Percentiles rank a stretch among this genome's conserved stretches.
phyloP scores from a whole-genome alignment of 2,113 vertebrate genomes.

The Dasyprocta punctata region DNA sequence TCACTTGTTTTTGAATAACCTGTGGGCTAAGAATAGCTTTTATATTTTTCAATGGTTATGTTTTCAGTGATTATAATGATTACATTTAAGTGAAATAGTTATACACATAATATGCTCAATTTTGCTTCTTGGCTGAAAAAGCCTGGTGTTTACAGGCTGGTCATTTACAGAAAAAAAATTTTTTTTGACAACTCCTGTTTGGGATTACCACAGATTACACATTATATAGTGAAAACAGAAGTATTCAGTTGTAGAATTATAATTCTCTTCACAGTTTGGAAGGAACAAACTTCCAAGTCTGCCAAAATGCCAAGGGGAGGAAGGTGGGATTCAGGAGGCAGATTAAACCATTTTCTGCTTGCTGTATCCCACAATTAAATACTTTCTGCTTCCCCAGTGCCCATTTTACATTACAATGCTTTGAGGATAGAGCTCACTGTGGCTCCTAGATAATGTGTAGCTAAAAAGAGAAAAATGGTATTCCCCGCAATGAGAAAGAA shows the following conservation, averaged over 20 bases:
- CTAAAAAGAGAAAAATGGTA: constrained; percentile 8
- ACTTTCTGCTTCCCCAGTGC: constrained; percentile 38
- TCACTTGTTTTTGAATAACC: not conserved
- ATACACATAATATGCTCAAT: not conserved
- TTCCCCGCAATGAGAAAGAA: constrained; percentile 1
- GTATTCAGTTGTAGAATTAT: not conserved
- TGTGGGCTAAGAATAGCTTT: not conserved
- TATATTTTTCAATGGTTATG: not conserved
- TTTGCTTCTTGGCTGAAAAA: constrained; percentile 16
- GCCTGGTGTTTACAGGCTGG: not conserved
- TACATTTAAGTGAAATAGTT: not conserved
- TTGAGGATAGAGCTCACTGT: constrained; percentile 2
- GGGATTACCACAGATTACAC: constrained; percentile 31
- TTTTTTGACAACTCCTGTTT: not conserved
- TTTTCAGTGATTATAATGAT: not conserved
- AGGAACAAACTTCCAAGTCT: constrained; percentile 51
- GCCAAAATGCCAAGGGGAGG: not conserved
- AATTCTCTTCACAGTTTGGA: constrained; percentile 38
- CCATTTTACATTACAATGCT: constrained; percentile 61
- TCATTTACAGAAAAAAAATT: not conserved
- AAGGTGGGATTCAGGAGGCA: not conserved
- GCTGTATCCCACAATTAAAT: constrained; percentile 53
- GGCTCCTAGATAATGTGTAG: not conserved
- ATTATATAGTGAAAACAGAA: constrained; percentile 23
- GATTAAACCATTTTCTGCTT: constrained; percentile 51